Conservation (phyloP, 1,140 invertebrate species). For the Sitophilus oryzae region DNA sequence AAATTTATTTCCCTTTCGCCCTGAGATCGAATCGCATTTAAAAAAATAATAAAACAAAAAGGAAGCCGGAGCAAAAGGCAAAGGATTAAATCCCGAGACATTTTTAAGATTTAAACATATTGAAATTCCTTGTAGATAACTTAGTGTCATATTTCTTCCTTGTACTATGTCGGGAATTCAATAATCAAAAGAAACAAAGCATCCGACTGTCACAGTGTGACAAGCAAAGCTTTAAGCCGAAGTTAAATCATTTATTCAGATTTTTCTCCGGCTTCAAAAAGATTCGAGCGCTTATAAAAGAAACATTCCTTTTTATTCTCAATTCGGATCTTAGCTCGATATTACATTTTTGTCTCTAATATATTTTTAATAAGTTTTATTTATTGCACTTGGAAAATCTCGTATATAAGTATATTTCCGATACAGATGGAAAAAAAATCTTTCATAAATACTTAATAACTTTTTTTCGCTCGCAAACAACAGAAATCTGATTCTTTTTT, state of each 20-base stretch:
- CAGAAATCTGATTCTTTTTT: no score
- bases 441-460: no score
- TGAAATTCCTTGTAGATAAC: conserved; percentile 20
- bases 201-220: conserved; percentile 20
- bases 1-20: no score
- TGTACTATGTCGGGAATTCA: conserved; percentile 20
- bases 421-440: no score
- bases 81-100: background rate
- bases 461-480: no score
- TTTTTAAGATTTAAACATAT: conserved; percentile 20
- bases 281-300: background rate
- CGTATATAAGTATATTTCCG: no score
- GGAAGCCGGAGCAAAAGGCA: no score
- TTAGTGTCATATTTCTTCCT: conserved; percentile 21
- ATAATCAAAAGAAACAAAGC: conserved; percentile 26
- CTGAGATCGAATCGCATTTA: no score
- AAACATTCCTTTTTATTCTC: background rate
- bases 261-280: conserved; percentile 8
- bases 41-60: no score
- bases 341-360: background rate
- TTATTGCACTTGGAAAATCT: no score
- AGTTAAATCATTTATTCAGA: conserved; percentile 27
- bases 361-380: background rate
- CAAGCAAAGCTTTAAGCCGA: conserved; percentile 17
- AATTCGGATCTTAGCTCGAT: background rate